Conservation (phyloP, 1,140 invertebrate genomes). For the Drosophila miranda region DNA sequence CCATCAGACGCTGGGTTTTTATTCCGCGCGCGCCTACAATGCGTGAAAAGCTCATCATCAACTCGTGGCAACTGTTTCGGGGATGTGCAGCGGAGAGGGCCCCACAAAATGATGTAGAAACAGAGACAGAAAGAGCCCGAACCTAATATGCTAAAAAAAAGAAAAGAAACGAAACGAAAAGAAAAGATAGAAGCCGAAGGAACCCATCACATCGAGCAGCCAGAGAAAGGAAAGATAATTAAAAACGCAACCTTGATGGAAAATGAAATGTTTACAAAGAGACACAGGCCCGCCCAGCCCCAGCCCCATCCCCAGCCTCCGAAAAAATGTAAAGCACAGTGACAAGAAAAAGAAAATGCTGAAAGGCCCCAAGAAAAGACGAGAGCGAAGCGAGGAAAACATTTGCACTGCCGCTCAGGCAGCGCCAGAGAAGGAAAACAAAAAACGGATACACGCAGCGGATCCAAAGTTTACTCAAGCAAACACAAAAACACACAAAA, state of each 20-base stretch:
- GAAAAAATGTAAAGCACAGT: constrained; percentile 47
- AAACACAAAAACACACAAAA: constrained; percentile 24
- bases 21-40: constrained; percentile 69
- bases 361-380: constrained; percentile 59
- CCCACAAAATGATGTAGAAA: constrained; percentile 75
- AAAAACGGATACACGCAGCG: constrained; percentile 74
- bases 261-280: constrained; percentile 81
- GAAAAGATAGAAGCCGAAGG: constrained; percentile 24
- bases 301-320: constrained; percentile 1
- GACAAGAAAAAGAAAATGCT: constrained; percentile 56
- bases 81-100: constrained; percentile 16
- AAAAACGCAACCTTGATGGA: constrained; percentile 82
- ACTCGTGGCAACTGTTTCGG: constrained; percentile 44
- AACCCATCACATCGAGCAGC: constrained; percentile 60
- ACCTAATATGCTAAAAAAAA: constrained; percentile 67
- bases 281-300: constrained; percentile 22
- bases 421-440: constrained; percentile 44
- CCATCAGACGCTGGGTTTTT: constrained; percentile 26
- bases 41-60: constrained; percentile 79
- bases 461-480: constrained; percentile 76
- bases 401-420: constrained; percentile 60
- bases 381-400: constrained; percentile 34
- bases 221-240: constrained; percentile 80
- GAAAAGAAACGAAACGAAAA: background rate
- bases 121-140: constrained; percentile 59